These are phyloP conservation scores for Sthenelais limicola DNA, from an alignment of 2,888 invertebrate species.

Conservation along the genomic window DNA sequence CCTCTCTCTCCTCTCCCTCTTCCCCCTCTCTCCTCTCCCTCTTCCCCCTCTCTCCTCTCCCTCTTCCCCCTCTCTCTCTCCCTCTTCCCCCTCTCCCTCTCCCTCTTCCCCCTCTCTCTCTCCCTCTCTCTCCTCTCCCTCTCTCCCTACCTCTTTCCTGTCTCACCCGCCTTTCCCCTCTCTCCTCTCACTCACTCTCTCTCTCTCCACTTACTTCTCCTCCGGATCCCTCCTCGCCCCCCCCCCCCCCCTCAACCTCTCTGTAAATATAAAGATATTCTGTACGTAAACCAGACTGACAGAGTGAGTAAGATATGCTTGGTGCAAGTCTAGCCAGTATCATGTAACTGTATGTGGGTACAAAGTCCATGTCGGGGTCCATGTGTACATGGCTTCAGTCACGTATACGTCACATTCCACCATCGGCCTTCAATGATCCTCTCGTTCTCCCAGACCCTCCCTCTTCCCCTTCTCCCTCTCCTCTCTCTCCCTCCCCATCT, in stretches of 20 bases:
- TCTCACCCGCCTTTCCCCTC: neutral
- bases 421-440: too few relatives aligned
- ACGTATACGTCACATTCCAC: too few relatives aligned
- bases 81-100: slow-evolving; percentile 6
- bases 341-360: too few relatives aligned
- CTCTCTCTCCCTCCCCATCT: neutral
- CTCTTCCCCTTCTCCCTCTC: neutral
- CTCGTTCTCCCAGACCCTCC: too few relatives aligned
- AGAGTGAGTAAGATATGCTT: too few relatives aligned
- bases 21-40: neutral
- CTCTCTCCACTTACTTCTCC: neutral
- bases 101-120: neutral
- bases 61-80: neutral
- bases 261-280: too few relatives aligned
- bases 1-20: too few relatives aligned
- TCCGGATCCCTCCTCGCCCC: neutral
- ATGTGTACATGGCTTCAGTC: too few relatives aligned
- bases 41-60: slow-evolving; percentile 12
- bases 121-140: neutral
- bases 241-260: neutral
- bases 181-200: neutral
- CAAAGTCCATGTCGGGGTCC: too few relatives aligned
- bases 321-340: too few relatives aligned
- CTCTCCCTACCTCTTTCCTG: slow-evolving; percentile 7
- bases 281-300: too few relatives aligned